phyloP scores from a whole-genome alignment of 2,113 vertebrate genomes.

The Bubo blakistoni region DNA sequence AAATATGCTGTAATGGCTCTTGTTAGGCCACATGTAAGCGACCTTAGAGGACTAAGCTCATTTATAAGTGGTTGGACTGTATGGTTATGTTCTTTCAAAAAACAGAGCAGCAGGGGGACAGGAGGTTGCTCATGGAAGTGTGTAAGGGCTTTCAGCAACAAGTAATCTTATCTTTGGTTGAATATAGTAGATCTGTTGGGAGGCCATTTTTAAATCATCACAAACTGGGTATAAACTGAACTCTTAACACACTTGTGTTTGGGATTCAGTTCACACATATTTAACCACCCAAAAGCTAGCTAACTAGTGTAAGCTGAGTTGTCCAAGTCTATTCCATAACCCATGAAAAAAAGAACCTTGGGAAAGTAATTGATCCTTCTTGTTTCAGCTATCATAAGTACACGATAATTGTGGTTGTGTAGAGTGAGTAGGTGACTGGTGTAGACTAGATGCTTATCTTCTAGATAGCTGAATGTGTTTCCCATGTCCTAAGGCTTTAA shows the following conservation, averaged over 20 bases:
- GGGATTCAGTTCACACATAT: background rate
- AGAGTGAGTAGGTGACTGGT: background rate
- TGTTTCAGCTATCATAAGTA: background rate
- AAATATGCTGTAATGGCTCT: background rate
- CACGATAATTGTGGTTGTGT: background rate
- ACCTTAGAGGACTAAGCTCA: background rate
- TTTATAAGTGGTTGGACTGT: background rate
- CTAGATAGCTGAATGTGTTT: background rate
- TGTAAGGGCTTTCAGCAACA: background rate
- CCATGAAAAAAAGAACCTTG: background rate
- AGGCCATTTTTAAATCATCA: background rate
- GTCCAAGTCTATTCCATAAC: background rate
- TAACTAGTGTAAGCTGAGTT: background rate
- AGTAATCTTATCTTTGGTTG: background rate
- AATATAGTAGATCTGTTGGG: background rate
- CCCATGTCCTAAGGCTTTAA: background rate
- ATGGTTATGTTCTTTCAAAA: background rate
- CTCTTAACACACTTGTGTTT: background rate
- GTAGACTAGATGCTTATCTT: background rate
- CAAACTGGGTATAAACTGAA: background rate
- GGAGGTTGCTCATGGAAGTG: background rate
- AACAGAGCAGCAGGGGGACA: background rate
- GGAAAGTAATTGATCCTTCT: background rate
- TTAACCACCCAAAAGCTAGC: background rate
- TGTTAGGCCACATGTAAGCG: background rate